phyloP scores from a whole-genome alignment of 2,113 vertebrate genomes.

The Eulacestoma nigropectus region DNA sequence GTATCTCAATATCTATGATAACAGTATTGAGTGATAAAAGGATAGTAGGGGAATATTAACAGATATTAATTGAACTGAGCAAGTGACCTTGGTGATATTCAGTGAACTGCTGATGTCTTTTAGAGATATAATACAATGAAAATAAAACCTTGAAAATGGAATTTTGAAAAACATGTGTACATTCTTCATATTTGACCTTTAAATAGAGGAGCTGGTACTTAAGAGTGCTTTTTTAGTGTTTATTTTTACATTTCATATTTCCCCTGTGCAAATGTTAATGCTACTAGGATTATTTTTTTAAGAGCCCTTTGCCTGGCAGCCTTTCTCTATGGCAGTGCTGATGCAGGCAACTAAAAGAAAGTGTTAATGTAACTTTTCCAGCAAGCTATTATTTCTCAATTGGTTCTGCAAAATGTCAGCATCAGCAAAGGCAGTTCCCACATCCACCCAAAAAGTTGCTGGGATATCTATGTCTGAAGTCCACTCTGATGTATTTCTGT shows the following conservation, averaged over 20 bases:
- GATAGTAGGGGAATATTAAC: background rate
- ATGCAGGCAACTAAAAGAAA: background rate
- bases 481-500: background rate
- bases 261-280: background rate
- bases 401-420: background rate
- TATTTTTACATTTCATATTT: constrained; percentile 24
- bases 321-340: background rate
- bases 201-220: background rate
- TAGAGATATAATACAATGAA: background rate
- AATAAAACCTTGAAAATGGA: background rate
- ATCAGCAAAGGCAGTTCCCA: background rate
- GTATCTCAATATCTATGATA: background rate
- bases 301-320: background rate
- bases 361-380: background rate
- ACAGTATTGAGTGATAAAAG: background rate
- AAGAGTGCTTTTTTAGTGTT: background rate
- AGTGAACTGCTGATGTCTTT: background rate
- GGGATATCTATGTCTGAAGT: background rate
- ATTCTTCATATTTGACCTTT: background rate
- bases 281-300: background rate
- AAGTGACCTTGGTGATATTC: constrained; percentile 3
- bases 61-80: constrained; percentile 21
- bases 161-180: background rate
- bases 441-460: background rate
- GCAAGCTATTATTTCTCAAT: background rate